Evolutionary conservation across 1,140 invertebrate species (phyloP), one percentile per base, ranked within the genome.

Genomic region (Orchestia grillus): DNA sequence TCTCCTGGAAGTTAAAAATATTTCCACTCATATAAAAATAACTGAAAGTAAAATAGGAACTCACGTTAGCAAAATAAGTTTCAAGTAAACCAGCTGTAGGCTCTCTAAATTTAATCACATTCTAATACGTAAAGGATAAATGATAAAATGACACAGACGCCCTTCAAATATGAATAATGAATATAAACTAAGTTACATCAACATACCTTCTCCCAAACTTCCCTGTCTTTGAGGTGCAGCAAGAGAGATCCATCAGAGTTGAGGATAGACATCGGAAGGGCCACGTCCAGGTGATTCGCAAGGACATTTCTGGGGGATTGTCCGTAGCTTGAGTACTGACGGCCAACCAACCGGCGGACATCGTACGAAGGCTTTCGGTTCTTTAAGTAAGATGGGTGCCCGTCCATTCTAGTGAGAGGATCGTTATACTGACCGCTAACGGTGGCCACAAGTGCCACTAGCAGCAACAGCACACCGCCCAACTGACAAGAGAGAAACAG

Each of bases 121-220:
- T n/a, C n/a, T n/a, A 53, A 19, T 19, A 53, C 6, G 47, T 53
- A 19, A 6, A 53, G 6, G 6, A 19, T 77, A 23, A 36, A 77
- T 77, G 62, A 8, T 19, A 53, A 53, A 53, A 19, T 53, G 47
- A 53, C 47, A 53, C 47, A 53, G 19, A 53, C 62, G 28, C 62
- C 36, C 28, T 3, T 15, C 3, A 77, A 77, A 77, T 77, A 19
- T 77, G 62, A 23, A 77, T 28, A 3, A 36, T 77, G 62, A 77
- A 77, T 36, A 53, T 53, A 53, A 53, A 77, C 11, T 77, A 36
- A 19, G 28, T 23, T 1, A 77, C 62, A 77, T 28, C 62, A 15
- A 77, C 62, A 77, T n/a, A 94, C 92, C 92, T 94, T 94, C 11
- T 94, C 44, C 92, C 92, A 94, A 40, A 94, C 44, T 3, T 44